phyloP scores from a whole-genome alignment of 2,888 invertebrate species.

The Dicycla oo region DNA sequence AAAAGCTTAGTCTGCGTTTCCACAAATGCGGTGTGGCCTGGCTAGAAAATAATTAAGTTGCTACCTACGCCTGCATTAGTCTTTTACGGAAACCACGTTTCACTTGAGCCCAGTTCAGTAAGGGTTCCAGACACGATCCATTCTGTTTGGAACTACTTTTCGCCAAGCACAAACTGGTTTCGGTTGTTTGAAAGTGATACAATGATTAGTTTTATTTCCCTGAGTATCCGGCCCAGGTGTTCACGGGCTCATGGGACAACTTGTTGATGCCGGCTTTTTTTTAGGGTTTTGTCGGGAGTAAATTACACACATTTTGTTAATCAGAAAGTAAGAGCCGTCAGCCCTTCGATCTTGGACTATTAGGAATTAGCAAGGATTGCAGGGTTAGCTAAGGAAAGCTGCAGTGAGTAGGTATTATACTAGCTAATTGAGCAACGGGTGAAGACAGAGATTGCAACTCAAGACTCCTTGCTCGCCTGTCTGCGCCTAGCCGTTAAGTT shows the following conservation, averaged over 20 bases:
- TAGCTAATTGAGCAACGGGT: neutral
- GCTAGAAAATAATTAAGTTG: neutral
- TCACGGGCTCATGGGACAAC: neutral
- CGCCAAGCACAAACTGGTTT: slow-evolving; percentile 43
- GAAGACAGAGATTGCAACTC: neutral
- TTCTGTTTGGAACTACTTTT: slow-evolving; percentile 1
- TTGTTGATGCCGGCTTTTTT: neutral
- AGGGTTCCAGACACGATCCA: neutral
- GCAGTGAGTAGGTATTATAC: neutral
- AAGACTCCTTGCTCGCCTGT: neutral
- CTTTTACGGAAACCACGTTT: neutral
- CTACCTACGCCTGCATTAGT: neutral
- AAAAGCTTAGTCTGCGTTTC: slow-evolving; percentile 21
- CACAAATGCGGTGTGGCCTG: neutral
- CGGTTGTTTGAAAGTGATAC: neutral
- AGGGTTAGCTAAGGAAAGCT: neutral
- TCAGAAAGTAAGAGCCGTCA: too few relatives aligned
- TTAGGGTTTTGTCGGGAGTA: too few relatives aligned
- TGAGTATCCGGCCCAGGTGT: neutral
- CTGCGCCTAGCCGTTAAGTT: neutral
- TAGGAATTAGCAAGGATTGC: neutral
- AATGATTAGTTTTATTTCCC: slow-evolving; percentile 1
- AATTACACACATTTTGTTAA: too few relatives aligned
- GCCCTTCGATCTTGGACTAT: too few relatives aligned
- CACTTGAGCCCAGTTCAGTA: neutral